Base-by-base conservation (phyloP, 1,140 invertebrate species). In the Trissolcus basalis region DNA sequence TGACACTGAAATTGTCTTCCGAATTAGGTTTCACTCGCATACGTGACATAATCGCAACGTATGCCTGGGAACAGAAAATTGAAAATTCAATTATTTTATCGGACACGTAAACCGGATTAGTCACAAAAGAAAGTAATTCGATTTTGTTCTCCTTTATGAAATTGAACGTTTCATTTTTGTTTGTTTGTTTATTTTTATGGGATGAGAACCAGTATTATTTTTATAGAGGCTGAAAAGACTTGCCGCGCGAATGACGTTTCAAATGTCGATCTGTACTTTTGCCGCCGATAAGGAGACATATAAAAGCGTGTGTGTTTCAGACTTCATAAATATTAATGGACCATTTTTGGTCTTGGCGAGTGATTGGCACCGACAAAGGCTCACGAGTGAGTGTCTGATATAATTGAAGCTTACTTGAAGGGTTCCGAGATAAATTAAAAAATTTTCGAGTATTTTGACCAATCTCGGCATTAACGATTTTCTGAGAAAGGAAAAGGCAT, bases 1-100 rank as follows among this genome's bases (percentile, higher is more conserved):
- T 65, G 61, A 49, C 53, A 61, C 59, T 61, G 60, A 44, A 49
- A 56, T 45, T 41, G 11, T 65, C 55, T 65, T 55, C 61, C 53
- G 55, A 65, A 65, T 13, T 43, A 16, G 53, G 61, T 10, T 56
- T 33, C 8, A 65, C 44, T 64, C 54, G 6, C 11, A 45, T 33
- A 27, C 27, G 43, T 64, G 61, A 64, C 61, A 54, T 64, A 64
- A 64, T 64, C 58, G 19, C 19, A 27, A 27, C 6, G 1, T 27
- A 27, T 27, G 1, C n/a, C n/a, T n/a, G n/a, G n/a, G n/a, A n/a
- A n/a, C n/a, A n/a, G n/a, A n/a, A n/a, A n/a, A n/a, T n/a, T n/a
- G n/a, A n/a, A n/a, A n/a, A n/a, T n/a, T n/a, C n/a, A n/a, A n/a
- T 27, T 27, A 27, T 27, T 27, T 6, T 1, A 27, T 3, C 19